Evolutionary conservation across 2,113 vertebrate species (phyloP).

Genomic region (Bungarus multicinctus): DNA sequence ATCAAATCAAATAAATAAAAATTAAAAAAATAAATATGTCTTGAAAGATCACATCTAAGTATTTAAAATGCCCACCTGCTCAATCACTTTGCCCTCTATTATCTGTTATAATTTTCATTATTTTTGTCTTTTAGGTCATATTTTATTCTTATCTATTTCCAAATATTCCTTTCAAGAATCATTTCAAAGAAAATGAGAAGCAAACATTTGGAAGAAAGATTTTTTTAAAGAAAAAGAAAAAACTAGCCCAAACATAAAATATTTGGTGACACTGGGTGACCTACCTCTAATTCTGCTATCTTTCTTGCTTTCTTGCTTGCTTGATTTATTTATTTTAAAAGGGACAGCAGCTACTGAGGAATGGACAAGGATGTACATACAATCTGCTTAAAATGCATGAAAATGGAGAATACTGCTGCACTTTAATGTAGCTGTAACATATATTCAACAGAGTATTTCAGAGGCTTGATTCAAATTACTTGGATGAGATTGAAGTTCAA

Average conservation of each 20-base stretch:
- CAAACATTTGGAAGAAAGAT: background rate
- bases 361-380: slow-evolving; percentile 16
- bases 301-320: background rate
- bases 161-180: background rate
- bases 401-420: slow-evolving; percentile 32
- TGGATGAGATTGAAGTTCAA: slow-evolving; percentile 42
- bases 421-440: slow-evolving; percentile 4
- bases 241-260: background rate
- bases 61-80: background rate
- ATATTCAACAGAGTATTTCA: slow-evolving; percentile 29
- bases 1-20: no score
- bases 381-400: slow-evolving; percentile 50
- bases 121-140: background rate
- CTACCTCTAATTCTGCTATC: background rate
- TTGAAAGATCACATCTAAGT: background rate
- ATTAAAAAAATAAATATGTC: background rate
- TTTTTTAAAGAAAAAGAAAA: background rate
- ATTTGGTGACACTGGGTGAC: background rate
- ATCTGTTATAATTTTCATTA: background rate
- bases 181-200: background rate
- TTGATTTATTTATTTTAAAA: background rate
- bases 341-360: background rate
- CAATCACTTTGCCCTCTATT: background rate
- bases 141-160: background rate
- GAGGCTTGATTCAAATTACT: slow-evolving; percentile 47